Conservation (phyloP, 2,113 vertebrate genomes). For the Vulpes vulpes region DNA sequence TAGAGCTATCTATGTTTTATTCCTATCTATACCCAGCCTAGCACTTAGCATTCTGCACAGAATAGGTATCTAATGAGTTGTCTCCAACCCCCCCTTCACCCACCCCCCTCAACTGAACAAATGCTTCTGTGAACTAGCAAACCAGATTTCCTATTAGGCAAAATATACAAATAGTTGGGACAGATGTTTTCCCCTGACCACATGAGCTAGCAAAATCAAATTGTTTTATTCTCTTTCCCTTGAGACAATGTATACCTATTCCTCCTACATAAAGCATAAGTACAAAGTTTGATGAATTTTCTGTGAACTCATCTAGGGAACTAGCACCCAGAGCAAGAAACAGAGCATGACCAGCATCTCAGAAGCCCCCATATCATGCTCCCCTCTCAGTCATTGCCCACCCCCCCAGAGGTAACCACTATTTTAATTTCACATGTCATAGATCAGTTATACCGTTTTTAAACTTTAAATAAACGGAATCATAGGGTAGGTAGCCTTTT, state of each 20-base stretch:
- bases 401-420: neutral
- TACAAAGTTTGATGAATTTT: slow-evolving; percentile 34
- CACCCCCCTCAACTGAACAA: neutral
- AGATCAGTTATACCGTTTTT: slow-evolving; percentile 8
- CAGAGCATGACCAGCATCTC: neutral
- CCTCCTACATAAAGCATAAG: neutral
- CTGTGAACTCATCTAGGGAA: slow-evolving; percentile 42
- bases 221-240: neutral
- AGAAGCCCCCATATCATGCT: neutral
- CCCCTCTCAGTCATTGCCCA: neutral
- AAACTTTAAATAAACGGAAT: slow-evolving; percentile 28
- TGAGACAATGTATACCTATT: neutral
- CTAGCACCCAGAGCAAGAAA: slow-evolving; percentile 36
- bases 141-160: neutral
- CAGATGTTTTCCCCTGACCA: slow-evolving; percentile 26
- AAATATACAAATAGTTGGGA: slow-evolving; percentile 21
- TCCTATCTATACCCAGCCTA: neutral
- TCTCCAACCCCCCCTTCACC: accelerated
- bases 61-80: slow-evolving; percentile 37
- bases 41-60: slow-evolving; percentile 41
- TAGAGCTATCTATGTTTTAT: slow-evolving; percentile 6
- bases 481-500: neutral
- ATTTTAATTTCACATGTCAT: slow-evolving; percentile 23
- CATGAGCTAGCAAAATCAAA: slow-evolving; percentile 34
- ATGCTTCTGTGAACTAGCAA: slow-evolving; percentile 39